These are phyloP conservation scores for Xyrauchen texanus DNA, from an alignment of 2,113 vertebrate genomes.

Conservation along the genomic window DNA sequence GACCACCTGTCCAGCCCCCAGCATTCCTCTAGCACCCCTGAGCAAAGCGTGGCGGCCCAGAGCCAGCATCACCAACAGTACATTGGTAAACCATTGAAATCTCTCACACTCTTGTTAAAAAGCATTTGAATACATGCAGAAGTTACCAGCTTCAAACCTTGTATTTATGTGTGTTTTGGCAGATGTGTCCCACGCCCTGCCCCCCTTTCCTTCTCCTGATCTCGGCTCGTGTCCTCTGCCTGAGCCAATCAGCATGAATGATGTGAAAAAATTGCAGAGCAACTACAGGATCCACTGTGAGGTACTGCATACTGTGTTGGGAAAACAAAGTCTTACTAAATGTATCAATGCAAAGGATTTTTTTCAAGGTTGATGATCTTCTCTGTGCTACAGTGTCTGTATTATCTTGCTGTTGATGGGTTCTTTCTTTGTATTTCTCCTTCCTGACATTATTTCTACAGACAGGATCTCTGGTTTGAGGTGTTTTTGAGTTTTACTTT, in stretches of 20 bases:
- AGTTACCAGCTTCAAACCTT: too few relatives aligned
- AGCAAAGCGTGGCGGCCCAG: constrained; percentile 89
- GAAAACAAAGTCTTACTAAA: too few relatives aligned
- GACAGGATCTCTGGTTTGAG: background rate
- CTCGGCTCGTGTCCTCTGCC: constrained; percentile 79
- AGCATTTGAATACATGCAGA: background rate
- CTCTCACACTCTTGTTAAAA: background rate
- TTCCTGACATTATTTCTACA: background rate
- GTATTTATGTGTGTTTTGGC: constrained; percentile 31
- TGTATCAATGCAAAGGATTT: background rate
- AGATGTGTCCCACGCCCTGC: constrained; percentile 90
- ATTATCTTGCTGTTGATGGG: too few relatives aligned
- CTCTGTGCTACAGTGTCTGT: background rate
- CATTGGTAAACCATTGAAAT: constrained; percentile 79
- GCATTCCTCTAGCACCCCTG: constrained; percentile 79
- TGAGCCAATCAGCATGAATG: constrained; percentile 80
- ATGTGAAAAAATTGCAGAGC: constrained; percentile 88
- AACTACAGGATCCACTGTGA: constrained; percentile 93
- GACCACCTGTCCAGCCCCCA: constrained; percentile 80
- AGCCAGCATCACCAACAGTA: constrained; percentile 97
- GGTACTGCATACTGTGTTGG: constrained; percentile 69
- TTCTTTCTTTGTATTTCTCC: background rate
- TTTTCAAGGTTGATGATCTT: background rate
- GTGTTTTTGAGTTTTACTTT: constrained; percentile 13
- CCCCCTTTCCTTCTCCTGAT: constrained; percentile 86